phyloP scores from a whole-genome alignment of 2,888 invertebrate genomes.

The Drosophila bunnanda region DNA sequence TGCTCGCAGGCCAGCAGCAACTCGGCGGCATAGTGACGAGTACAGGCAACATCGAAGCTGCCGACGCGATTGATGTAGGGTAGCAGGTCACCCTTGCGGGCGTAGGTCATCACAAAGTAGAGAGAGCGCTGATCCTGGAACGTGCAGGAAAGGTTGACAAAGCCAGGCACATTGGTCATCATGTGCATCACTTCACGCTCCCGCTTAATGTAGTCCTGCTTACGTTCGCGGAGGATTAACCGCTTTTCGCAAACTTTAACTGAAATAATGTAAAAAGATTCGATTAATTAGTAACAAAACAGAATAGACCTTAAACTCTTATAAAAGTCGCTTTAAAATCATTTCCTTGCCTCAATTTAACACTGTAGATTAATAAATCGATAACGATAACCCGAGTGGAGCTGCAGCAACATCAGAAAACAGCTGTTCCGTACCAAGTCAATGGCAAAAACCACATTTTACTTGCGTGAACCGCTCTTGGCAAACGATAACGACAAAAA shows the following conservation, averaged over 20 bases:
- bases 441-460: conserved; percentile 13
- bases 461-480: conserved; percentile 12
- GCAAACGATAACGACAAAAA: conserved; percentile 16
- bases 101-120: conserved; percentile 98
- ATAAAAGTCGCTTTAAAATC: too few relatives aligned
- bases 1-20: conserved; percentile 95
- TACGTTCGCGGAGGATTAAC: conserved; percentile 96
- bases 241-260: conserved; percentile 99
- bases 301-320: neutral
- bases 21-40: conserved; percentile 97
- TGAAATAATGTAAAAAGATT: conserved; percentile 84
- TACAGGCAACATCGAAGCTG: conserved; percentile 94
- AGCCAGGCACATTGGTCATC: conserved; percentile 93
- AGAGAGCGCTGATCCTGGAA: conserved; percentile 97
- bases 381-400: neutral
- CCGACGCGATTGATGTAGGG: conserved; percentile 96
- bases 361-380: neutral
- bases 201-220: conserved; percentile 95
- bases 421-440: conserved; percentile 39
- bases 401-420: conserved; percentile 18
- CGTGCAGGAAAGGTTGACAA: conserved; percentile 97
- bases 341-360: neutral
- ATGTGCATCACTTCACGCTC: conserved; percentile 97
- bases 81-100: conserved; percentile 96
- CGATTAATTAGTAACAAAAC: conserved; percentile 6